phyloP scores from a whole-genome alignment of 2,888 invertebrate genomes.

The Hypercompe scribonia region DNA sequence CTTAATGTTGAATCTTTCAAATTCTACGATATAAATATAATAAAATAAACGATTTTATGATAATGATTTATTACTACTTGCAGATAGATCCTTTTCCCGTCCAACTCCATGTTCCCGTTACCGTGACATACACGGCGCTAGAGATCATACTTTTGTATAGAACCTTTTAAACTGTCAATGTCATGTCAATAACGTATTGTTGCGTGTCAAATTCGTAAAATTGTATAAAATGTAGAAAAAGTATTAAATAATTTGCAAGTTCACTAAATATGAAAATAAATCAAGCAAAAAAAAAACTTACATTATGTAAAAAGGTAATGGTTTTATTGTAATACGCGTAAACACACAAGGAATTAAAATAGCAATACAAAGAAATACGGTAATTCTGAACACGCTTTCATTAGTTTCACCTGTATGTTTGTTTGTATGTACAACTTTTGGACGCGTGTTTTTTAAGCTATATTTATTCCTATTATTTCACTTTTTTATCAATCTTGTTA shows the following conservation, averaged over 20 bases:
- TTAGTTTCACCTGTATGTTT: too few species aligned
- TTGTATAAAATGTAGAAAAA: slow-evolving; percentile 18
- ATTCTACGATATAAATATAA: slow-evolving; percentile 61
- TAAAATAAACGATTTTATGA: slow-evolving; percentile 47
- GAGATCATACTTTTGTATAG: background rate
- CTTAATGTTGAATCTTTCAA: slow-evolving; percentile 66
- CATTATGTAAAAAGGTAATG: slow-evolving; percentile 34
- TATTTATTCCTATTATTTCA: background rate
- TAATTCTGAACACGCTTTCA: too few species aligned
- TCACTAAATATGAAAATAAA: slow-evolving; percentile 9
- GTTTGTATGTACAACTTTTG: too few species aligned
- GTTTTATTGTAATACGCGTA: background rate
- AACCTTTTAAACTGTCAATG: slow-evolving; percentile 4
- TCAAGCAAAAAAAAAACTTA: slow-evolving; percentile 31
- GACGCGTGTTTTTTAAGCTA: too few species aligned
- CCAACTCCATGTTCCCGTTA: slow-evolving; percentile 8
- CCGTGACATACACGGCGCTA: background rate
- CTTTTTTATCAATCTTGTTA: background rate
- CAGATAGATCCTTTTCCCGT: slow-evolving; percentile 23
- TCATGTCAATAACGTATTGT: slow-evolving; percentile 23
- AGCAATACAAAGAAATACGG: background rate
- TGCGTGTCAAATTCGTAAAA: slow-evolving; percentile 31
- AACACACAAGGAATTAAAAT: background rate
- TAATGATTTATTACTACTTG: slow-evolving; percentile 2
- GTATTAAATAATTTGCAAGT: background rate